phyloP scores from a whole-genome alignment of 2,888 invertebrate genomes.

The Drosophila ustulata region DNA sequence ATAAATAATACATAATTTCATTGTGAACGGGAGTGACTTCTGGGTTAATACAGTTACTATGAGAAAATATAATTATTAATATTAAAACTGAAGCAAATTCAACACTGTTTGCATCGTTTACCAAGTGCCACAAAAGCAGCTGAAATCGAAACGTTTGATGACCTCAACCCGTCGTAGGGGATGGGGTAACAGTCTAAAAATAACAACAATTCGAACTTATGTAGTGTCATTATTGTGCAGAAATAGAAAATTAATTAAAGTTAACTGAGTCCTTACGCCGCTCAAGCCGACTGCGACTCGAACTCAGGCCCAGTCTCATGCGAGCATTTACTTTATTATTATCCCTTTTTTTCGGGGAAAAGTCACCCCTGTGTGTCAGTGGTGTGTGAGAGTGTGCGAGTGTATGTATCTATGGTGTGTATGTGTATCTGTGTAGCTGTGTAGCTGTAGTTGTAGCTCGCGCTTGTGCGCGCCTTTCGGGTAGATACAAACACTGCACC shows the following conservation, averaged over 20 bases:
- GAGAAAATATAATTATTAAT: too few species aligned
- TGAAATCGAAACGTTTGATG: slow-evolving; percentile 13
- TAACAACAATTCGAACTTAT: slow-evolving; percentile 15
- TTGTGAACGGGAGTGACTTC: too few species aligned
- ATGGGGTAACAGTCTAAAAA: slow-evolving; percentile 20
- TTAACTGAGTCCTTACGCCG: slow-evolving; percentile 50
- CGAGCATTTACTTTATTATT: slow-evolving; percentile 51
- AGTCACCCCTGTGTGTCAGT: slow-evolving; percentile 64
- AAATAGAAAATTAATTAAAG: slow-evolving; percentile 78
- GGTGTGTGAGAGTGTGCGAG: slow-evolving; percentile 11
- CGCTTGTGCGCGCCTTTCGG: slow-evolving; percentile 55
- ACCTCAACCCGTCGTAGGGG: not conserved
- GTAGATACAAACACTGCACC: slow-evolving; percentile 68
- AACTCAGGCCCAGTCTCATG: slow-evolving; percentile 10
- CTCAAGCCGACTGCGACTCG: not conserved
- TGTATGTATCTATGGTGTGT: slow-evolving; percentile 4
- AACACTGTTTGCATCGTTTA: not conserved
- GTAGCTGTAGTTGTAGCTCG: slow-evolving; percentile 33
- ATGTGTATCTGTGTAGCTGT: slow-evolving; percentile 12
- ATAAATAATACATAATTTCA: too few species aligned
- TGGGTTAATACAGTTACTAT: too few species aligned
- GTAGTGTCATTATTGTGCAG: slow-evolving; percentile 23
- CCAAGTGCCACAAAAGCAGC: slow-evolving; percentile 8
- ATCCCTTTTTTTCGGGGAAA: slow-evolving; percentile 61
- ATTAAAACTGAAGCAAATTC: not conserved